Conservation (phyloP, 2,113 vertebrate species). For the Mionectes macconnelli region DNA sequence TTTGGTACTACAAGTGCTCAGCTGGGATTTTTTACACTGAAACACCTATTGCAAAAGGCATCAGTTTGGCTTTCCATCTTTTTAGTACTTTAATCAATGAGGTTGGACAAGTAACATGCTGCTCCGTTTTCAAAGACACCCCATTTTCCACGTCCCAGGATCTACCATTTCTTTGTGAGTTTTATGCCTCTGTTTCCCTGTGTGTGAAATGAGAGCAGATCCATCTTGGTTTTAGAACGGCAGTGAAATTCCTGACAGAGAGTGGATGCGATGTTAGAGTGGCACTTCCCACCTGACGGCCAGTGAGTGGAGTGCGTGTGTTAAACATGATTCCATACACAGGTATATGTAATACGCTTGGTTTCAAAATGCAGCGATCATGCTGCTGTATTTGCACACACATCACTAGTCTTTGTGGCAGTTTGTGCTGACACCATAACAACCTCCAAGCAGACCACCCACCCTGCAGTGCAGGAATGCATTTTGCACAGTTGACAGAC, state of each 20-base stretch:
- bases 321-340: neutral
- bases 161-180: neutral
- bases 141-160: neutral
- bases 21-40: neutral
- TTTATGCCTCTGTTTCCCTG: neutral
- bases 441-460: constrained; percentile 72
- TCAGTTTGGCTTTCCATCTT: neutral
- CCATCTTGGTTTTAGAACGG: neutral
- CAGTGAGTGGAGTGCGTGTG: neutral
- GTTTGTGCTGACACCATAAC: constrained; percentile 40
- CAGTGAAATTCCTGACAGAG: neutral
- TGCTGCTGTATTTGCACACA: constrained; percentile 18
- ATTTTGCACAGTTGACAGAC: constrained; percentile 62
- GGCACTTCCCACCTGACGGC: neutral
- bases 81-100: neutral
- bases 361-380: neutral
- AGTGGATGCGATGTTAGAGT: neutral
- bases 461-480: constrained; percentile 65
- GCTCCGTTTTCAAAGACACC: neutral
- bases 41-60: neutral
- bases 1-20: neutral
- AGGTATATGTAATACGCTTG: neutral
- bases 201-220: neutral
- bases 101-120: neutral
- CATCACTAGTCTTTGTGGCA: constrained; percentile 45